Conservation (phyloP, 30 jellyfish, hydroid and myxozoan genomes). For the Nemopilema nomurai region DNA sequence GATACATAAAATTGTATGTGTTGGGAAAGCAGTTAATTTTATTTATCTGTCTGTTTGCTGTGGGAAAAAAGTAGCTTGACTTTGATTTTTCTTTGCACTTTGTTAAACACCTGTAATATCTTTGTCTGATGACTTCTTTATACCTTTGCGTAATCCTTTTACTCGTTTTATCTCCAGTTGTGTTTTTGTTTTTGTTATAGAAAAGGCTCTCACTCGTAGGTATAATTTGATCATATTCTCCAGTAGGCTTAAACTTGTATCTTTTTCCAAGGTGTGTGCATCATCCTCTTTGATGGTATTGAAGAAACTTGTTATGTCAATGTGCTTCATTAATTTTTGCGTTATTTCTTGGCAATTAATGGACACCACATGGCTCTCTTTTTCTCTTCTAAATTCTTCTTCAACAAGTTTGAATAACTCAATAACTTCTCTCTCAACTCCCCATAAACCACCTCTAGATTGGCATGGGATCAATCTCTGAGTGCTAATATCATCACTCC, state of each 20-base stretch:
- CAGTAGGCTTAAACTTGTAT: constrained; percentile 8
- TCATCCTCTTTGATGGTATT: constrained; percentile 1
- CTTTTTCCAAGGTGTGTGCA: constrained; percentile 9
- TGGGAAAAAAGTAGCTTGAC: constrained; percentile 1
- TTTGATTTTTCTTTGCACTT: neutral
- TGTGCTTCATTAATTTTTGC: neutral
- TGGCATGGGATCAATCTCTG: constrained; percentile 15
- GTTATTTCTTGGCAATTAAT: constrained; percentile 4
- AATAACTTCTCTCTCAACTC: constrained; percentile 1
- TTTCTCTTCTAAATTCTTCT: neutral
- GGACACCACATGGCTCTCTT: constrained; percentile 4
- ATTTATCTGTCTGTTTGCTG: neutral
- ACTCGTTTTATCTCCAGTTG: neutral
- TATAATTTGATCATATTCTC: constrained; percentile 3
- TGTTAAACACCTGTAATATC: neutral
- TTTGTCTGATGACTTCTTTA: neutral
- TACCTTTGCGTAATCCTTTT: neutral
- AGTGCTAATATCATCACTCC: constrained; percentile 4
- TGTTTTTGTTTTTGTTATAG: constrained; percentile 2
- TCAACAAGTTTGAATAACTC: constrained; percentile 13
- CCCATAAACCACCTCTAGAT: constrained; percentile 9
- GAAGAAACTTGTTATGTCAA: constrained; percentile 7
- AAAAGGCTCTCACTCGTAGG: neutral
- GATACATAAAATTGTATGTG: neutral
- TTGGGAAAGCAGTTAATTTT: neutral